These are phyloP conservation scores for Marmota flaviventris DNA, from an alignment of 2,113 vertebrate genomes.

Conservation along the genomic window DNA sequence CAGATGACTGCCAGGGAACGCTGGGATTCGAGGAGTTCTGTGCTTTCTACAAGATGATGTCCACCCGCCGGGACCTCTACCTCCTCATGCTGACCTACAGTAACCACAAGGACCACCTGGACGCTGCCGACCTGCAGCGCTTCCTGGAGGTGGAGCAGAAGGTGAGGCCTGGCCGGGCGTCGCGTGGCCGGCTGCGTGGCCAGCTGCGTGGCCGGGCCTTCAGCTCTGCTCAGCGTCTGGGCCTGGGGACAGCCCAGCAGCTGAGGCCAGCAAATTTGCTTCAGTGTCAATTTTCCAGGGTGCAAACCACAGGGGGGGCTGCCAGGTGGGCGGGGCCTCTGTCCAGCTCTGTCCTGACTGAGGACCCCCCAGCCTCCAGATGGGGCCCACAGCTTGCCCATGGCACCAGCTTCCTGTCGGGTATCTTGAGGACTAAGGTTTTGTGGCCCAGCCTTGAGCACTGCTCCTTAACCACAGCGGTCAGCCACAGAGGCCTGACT, in stretches of 20 bases:
- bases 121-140: slow-evolving; percentile 90
- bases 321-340: background rate
- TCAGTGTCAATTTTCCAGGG: background rate
- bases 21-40: slow-evolving; percentile 98
- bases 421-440: rapidly evolving
- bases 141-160: slow-evolving; percentile 97
- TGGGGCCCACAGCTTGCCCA: background rate
- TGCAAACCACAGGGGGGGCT: rapidly evolving
- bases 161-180: slow-evolving; percentile 83
- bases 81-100: slow-evolving; percentile 98
- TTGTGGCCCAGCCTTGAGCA: background rate
- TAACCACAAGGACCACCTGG: slow-evolving; percentile 96
- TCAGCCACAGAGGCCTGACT: background rate
- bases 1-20: slow-evolving; percentile 95
- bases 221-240: no score
- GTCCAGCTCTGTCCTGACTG: rapidly evolving
- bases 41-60: slow-evolving; percentile 99
- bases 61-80: slow-evolving; percentile 96
- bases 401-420: rapidly evolving
- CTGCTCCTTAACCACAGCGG: background rate
- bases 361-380: background rate
- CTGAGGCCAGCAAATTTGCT: background rate
- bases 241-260: background rate
- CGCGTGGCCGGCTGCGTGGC: rapidly evolving
- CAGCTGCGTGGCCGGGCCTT: rapidly evolving